Evolutionary conservation across 1,140 invertebrate genomes (phyloP).

Genomic region (Gerris buenoi): DNA sequence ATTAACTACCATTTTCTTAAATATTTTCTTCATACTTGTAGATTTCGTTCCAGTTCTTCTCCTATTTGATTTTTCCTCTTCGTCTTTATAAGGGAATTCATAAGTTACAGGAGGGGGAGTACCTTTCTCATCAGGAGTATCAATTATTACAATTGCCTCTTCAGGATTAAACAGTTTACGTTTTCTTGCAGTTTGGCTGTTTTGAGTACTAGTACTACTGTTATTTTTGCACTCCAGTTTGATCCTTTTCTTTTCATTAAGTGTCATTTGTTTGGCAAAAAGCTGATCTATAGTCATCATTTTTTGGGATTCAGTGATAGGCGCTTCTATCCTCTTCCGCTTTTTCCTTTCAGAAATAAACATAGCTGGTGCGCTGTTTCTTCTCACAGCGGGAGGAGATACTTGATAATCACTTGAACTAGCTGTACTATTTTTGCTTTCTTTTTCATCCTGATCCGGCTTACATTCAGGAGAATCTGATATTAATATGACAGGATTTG

Average conservation of each 20-base stretch:
- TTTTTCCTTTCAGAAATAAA: background rate
- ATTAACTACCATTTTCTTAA: background rate
- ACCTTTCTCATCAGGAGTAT: background rate
- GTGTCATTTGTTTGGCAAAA: background rate
- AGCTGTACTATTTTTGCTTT: background rate
- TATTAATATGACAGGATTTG: background rate
- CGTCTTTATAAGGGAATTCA: background rate
- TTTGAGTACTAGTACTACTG: background rate
- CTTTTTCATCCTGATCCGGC: background rate
- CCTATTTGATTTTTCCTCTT: background rate
- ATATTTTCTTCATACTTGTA: background rate
- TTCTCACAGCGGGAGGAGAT: background rate
- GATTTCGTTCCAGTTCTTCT: background rate
- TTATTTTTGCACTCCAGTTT: background rate
- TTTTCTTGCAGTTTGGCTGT: constrained; percentile 4
- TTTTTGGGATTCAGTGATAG: background rate
- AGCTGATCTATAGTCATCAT: background rate
- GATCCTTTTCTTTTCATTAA: background rate
- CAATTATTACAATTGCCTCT: background rate
- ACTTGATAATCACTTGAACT: background rate
- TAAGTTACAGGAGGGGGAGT: background rate
- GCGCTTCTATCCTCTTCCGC: background rate
- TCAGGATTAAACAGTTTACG: constrained; percentile 8
- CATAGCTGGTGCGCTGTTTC: constrained; percentile 5
- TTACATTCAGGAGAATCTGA: background rate